phyloP scores from a whole-genome alignment of 2,113 vertebrate species.

The Thunnus thynnus region DNA sequence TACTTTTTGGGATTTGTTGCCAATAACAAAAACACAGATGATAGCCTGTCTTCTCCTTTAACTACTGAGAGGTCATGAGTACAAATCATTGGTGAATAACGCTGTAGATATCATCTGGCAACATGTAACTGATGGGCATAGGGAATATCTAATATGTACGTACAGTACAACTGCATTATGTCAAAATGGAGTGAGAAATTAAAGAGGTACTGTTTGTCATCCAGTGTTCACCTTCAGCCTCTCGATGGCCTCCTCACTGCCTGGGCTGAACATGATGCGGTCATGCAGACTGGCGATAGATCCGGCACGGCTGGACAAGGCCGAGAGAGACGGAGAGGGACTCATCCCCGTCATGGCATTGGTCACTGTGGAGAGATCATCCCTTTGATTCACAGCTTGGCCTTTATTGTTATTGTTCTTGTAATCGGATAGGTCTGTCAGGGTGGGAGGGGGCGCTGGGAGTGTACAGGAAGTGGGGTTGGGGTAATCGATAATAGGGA shows the following conservation, averaged over 20 bases:
- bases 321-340: slow-evolving; percentile 94
- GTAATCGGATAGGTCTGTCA: slow-evolving; percentile 89
- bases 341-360: slow-evolving; percentile 97
- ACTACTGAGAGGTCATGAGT: not conserved
- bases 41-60: too few relatives aligned
- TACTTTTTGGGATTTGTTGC: not conserved
- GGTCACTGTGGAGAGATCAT: slow-evolving; percentile 99
- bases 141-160: not conserved
- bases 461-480: slow-evolving; percentile 56
- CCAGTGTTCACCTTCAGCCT: slow-evolving; percentile 91
- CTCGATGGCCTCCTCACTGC: slow-evolving; percentile 97
- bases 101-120: not conserved
- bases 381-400: slow-evolving; percentile 88
- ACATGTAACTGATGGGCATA: not conserved
- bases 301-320: slow-evolving; percentile 93
- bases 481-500: slow-evolving; percentile 77
- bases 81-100: not conserved
- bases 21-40: not conserved
- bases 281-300: slow-evolving; percentile 96
- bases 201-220: not conserved
- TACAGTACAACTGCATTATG: not conserved
- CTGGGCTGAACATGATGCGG: slow-evolving; percentile 95
- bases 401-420: slow-evolving; percentile 89
- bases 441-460: slow-evolving; percentile 48
- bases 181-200: not conserved